A percentile compares a stretch with the other conserved stretches of the same genome.
Conservation (phyloP, 2,797 vertebrate genomes). For the Tokudaia muenninki region DNA sequence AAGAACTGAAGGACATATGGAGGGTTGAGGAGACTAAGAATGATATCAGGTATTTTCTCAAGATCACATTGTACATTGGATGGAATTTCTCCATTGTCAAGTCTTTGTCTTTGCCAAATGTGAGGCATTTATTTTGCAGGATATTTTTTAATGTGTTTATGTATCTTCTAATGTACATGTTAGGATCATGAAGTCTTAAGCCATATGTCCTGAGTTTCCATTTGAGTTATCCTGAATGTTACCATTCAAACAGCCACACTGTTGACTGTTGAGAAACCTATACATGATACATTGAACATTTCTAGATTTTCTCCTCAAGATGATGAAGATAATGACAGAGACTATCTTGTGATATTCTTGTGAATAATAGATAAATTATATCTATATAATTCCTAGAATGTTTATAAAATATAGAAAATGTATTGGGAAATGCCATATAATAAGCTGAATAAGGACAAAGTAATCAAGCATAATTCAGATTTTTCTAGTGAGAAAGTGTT, state of each 20-base stretch:
- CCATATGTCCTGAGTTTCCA: constrained; percentile 22
- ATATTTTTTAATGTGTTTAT: background rate
- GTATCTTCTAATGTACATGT: constrained; percentile 16
- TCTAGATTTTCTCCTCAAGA: background rate
- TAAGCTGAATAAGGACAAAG: background rate
- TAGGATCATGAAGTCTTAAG: constrained; percentile 14
- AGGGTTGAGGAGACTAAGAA: constrained; percentile 70
- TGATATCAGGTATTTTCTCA: constrained; percentile 39
- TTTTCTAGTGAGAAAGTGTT: constrained; percentile 50
- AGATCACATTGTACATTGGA: constrained; percentile 43
- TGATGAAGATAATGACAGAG: background rate
- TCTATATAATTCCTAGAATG: background rate
- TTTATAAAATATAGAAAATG: background rate
- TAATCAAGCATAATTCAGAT: constrained; percentile 20
- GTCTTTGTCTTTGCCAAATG: background rate
- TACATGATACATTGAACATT: background rate
- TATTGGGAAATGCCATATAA: background rate
- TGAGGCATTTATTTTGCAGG: background rate
- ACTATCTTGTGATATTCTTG: constrained; percentile 3
- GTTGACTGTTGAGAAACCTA: constrained; percentile 31
- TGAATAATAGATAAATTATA: constrained; percentile 30
- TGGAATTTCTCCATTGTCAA: background rate
- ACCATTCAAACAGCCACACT: background rate
- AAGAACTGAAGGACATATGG: background rate
- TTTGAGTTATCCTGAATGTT: background rate